Base-by-base conservation (phyloP, 2,797 vertebrate genomes). In the Rhinogobio ventralis region DNA sequence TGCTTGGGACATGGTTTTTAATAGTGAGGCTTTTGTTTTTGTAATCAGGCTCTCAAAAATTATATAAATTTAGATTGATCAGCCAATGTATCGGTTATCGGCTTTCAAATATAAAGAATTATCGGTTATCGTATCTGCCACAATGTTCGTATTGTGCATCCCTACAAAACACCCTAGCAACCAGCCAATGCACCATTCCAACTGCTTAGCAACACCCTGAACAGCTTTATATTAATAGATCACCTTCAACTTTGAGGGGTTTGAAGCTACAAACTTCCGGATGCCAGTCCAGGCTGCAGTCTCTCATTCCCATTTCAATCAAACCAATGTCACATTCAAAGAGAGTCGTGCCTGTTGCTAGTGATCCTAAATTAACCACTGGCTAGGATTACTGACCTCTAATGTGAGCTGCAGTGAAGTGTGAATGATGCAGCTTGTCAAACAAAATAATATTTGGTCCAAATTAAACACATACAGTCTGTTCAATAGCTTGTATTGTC, bases 351-450 rank as follows among this genome's bases (percentile, higher is more conserved):
- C 19, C 30, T 11, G 67, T 57, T 15, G 20, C 14, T 42, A 62
- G 62, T 23, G 23, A 66, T 73, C 57, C 30, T 77, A 67, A 69
- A 45, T 42, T 60, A 60, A 83, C 73, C 82, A 73, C 46, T 51
- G 76, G 78, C 73, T 67, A 25, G 66, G 13, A 64, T 76, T 36
- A 14, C 68, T 82, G 73, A 86, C 87, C 57, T 88, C 64, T 76
- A 62, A 82, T 19, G 62, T 68, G 79, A 81, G 68, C 51, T 19
- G 25, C 19, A 46, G 60, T 73, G 55, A 81, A 67, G 30, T 71
- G 7, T 5, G 28, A 36, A 25, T 57, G 33, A 39, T 25, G 33
- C 49, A 68, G 64, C 23, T 53, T 25, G 30, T 68, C 36, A 36
- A 23, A 46, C 13, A 51, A 46, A 80, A 23, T 67, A 20, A 51